Base-by-base conservation (phyloP, 2,797 vertebrate species). In the Eremophila alpestris region DNA sequence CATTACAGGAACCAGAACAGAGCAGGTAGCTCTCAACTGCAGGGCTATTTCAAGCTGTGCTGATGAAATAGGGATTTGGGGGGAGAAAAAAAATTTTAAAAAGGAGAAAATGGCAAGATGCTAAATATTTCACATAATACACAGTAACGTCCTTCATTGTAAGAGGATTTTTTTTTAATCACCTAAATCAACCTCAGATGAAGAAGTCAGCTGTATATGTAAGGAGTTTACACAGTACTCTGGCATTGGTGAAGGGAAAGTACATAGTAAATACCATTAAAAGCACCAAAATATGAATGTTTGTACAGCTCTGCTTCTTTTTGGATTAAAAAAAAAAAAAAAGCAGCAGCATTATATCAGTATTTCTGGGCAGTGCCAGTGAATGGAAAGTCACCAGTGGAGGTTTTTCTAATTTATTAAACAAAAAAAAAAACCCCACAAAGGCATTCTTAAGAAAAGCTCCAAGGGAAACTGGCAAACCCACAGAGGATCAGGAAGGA, bases 1-100 rank as follows among this genome's bases (percentile, higher is more conserved):
- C 81, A 94, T 95, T 87, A 84, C 59, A 95, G 36, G 48, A 75
- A 78, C 34, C 22, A 26, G 40, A 70, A 43, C 3, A 36, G 9
- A 89, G 83, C 63, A 70, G 95, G 87, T 82, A 88, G 46, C 68
- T 91, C 78, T 49, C 60, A 90, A 91, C 60, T 55, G 71, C 59
- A 48, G 68, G 73, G 48, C 23, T 90, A 4, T 71, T 87, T 93
- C 78, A 51, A 70, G 60, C 71, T 85, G 43, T 63, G 83, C 45
- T 45, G 49, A 30, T 32, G 43, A 58, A 93, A 82, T 63, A 38
- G 13, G 18, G 41, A 63, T 79, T 63, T 76, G 56, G 27, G 67
- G 8, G 11, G 0, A 1, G 13, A 45, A 63, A 63, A 63, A 30
- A 16, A 23, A 36, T 36, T 36, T 36, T 36, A 29, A 41, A 64